A percentile compares a stretch with the other conserved stretches of the same genome.
These are phyloP conservation scores for Rhegmatorhina hoffmannsi DNA, from an alignment of 2,113 vertebrate species.

Conservation along the genomic window DNA sequence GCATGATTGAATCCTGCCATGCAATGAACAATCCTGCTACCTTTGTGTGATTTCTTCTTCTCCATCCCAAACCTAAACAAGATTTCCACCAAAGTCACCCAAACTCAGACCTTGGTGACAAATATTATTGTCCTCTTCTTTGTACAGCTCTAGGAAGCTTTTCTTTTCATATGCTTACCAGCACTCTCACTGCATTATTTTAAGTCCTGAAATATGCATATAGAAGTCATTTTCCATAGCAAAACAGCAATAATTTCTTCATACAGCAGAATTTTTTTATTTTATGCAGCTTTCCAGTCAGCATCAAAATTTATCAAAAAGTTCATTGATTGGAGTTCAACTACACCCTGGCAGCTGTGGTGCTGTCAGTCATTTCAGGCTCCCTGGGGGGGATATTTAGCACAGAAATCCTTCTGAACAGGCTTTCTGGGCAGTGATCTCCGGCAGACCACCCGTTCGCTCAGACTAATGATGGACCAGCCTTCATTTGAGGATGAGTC, in stretches of 20 bases:
- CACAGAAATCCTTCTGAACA: conserved; percentile 2
- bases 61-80: background rate
- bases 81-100: background rate
- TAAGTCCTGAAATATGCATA: background rate
- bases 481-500: background rate
- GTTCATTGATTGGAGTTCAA: background rate
- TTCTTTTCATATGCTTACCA: background rate
- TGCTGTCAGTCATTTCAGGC: background rate
- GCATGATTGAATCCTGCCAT: background rate
- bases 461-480: conserved; percentile 45
- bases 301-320: background rate
- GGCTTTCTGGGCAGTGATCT: background rate
- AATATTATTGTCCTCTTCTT: background rate
- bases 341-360: background rate
- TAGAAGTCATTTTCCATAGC: background rate
- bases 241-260: background rate
- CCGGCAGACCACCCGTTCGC: background rate
- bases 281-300: background rate
- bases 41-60: background rate
- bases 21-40: background rate
- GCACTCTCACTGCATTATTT: background rate
- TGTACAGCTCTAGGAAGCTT: background rate
- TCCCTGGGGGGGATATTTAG: background rate
- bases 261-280: background rate
- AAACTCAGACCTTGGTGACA: background rate